A percentile compares a stretch with the other conserved stretches of the same genome.
Evolutionary conservation across 2,888 invertebrate genomes (phyloP).

Genomic region (Campoletis raptor): DNA sequence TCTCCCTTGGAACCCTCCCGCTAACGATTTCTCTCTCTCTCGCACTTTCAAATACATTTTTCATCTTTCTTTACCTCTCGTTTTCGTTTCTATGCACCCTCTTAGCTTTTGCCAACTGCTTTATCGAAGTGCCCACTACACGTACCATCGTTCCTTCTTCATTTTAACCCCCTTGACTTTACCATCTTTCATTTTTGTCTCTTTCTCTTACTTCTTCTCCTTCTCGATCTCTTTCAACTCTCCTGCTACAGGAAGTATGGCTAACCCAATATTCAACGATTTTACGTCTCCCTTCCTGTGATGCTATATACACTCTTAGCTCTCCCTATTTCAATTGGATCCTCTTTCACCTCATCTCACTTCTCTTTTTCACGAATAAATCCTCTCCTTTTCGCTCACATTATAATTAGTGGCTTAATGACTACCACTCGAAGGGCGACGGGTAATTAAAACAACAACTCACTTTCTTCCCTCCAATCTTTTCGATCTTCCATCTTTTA

Average conservation of each 20-base stretch:
- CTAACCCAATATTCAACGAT: constrained; percentile 65
- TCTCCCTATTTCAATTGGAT: constrained; percentile 19
- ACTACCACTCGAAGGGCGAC: constrained; percentile 82
- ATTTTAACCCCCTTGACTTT: constrained; percentile 36
- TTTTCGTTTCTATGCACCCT: constrained; percentile 45
- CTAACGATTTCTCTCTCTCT: constrained; percentile 54
- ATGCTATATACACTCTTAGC: constrained; percentile 14
- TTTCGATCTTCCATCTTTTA: constrained; percentile 61
- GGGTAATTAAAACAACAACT: constrained; percentile 84
- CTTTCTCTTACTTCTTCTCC: constrained; percentile 31
- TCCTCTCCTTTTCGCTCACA: constrained; percentile 82
- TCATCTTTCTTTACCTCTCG: constrained; percentile 29
- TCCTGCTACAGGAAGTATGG: constrained; percentile 49
- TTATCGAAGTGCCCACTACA: constrained; percentile 59
- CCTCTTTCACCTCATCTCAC: not conserved
- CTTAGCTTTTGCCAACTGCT: constrained; percentile 51
- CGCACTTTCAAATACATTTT: constrained; percentile 40
- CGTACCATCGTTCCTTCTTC: constrained; percentile 61
- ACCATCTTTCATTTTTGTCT: constrained; percentile 38
- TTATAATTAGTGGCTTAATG: constrained; percentile 85
- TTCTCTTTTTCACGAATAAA: constrained; percentile 72
- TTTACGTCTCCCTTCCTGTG: constrained; percentile 49
- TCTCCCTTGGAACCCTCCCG: not conserved
- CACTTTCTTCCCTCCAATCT: constrained; percentile 67
- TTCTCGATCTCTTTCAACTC: constrained; percentile 31